A percentile compares a stretch with the other conserved stretches of the same genome.
Conservation (phyloP, 2,113 vertebrate genomes). For the zebrafish (Danio rerio) region GRCz12tu NC_133195.1:23676001-23676500, state of each 20-base stretch:
- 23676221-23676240: conserved; percentile 41
- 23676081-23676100: conserved; percentile 50
- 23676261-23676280: background rate
- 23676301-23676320: background rate
- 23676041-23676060: conserved; percentile 22
- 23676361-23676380: background rate
- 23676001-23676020: conserved; percentile 20
- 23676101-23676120: conserved; percentile 53
- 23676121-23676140: conserved; percentile 59
- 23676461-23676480: background rate
- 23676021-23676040: conserved; percentile 38
- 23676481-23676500: background rate
- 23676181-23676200: conserved; percentile 54
- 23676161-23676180: conserved; percentile 50
- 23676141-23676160: conserved; percentile 55
- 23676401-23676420: background rate
- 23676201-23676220: conserved; percentile 15
- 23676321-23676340: background rate
- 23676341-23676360: background rate
- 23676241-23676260: conserved; percentile 24
- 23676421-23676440: conserved; percentile 8
- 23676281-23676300: background rate
- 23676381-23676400: conserved; percentile 1
- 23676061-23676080: conserved; percentile 30
- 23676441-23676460: conserved; percentile 20